These are phyloP conservation scores for Panthera tigris DNA, from an alignment of 2,113 vertebrate genomes.

Conservation along the genomic window DNA sequence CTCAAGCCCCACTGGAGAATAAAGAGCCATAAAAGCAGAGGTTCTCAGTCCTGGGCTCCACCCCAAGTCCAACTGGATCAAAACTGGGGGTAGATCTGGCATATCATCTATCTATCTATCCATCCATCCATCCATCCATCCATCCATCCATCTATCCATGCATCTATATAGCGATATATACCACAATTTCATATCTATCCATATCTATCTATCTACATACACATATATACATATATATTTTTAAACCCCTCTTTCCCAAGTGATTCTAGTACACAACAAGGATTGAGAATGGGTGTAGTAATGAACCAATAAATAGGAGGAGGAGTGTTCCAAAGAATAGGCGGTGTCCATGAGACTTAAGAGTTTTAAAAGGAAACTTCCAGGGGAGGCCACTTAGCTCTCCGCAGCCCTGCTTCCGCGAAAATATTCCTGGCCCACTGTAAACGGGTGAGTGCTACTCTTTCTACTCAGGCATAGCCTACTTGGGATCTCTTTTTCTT, in stretches of 20 bases:
- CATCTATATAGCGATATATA: no score
- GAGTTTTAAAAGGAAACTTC: neutral
- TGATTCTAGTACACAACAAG: neutral
- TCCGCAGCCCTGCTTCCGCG: neutral
- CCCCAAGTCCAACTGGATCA: neutral
- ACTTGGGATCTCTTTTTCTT: neutral
- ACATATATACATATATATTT: neutral
- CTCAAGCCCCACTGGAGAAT: rapidly evolving
- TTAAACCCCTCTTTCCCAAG: neutral
- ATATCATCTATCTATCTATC: no score
- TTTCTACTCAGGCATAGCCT: neutral
- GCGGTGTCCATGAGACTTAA: neutral
- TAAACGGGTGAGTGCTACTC: neutral
- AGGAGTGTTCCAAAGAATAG: neutral
- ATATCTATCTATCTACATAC: no score
- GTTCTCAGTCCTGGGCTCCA: neutral
- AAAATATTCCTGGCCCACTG: neutral
- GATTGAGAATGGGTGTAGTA: neutral
- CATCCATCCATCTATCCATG: no score
- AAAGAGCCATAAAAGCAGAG: neutral
- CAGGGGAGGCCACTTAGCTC: neutral
- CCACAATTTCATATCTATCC: no score
- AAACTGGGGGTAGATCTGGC: neutral
- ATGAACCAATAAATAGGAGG: neutral
- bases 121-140: no score